Conservation (phyloP, 2,888 invertebrate genomes). For the Chymomyza caudatula region DNA sequence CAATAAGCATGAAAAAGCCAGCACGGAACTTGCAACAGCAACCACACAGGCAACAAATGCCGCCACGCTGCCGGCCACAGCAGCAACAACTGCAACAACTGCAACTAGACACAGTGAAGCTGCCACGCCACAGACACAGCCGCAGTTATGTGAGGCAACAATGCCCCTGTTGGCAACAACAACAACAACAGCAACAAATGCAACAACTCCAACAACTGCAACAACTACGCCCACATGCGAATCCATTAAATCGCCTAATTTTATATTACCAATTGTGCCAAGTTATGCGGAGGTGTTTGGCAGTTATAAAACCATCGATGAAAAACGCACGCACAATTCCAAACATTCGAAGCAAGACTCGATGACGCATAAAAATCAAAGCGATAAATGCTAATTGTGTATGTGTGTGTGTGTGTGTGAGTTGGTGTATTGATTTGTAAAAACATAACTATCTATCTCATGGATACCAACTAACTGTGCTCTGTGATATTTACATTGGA, state of each 20-base stretch:
- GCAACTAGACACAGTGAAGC: slow-evolving; percentile 5
- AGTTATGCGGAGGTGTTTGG: slow-evolving; percentile 64
- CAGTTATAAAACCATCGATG: slow-evolving; percentile 50
- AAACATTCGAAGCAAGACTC: slow-evolving; percentile 29
- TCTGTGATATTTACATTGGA: slow-evolving; percentile 51
- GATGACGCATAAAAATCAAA: slow-evolving; percentile 25
- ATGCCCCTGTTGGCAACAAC: slow-evolving; percentile 31
- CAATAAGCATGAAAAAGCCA: slow-evolving; percentile 66
- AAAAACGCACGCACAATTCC: slow-evolving; percentile 39
- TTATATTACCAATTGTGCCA: slow-evolving; percentile 52
- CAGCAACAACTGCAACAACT: background rate
- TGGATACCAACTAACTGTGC: slow-evolving; percentile 43
- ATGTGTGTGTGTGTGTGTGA: slow-evolving; percentile 5
- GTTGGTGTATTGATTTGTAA: background rate
- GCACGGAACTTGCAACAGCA: slow-evolving; percentile 30
- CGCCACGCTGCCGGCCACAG: slow-evolving; percentile 23
- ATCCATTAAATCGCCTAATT: slow-evolving; percentile 49
- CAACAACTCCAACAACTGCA: slow-evolving; percentile 20
- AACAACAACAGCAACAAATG: slow-evolving; percentile 24
- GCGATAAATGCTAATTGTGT: slow-evolving; percentile 43
- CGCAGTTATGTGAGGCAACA: slow-evolving; percentile 42
- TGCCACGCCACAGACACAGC: slow-evolving; percentile 13
- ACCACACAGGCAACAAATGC: no score
- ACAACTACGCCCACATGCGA: slow-evolving; percentile 50
- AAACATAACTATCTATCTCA: slow-evolving; percentile 16